phyloP scores from a whole-genome alignment of 2,888 invertebrate species.

The Pherbina coryleti region DNA sequence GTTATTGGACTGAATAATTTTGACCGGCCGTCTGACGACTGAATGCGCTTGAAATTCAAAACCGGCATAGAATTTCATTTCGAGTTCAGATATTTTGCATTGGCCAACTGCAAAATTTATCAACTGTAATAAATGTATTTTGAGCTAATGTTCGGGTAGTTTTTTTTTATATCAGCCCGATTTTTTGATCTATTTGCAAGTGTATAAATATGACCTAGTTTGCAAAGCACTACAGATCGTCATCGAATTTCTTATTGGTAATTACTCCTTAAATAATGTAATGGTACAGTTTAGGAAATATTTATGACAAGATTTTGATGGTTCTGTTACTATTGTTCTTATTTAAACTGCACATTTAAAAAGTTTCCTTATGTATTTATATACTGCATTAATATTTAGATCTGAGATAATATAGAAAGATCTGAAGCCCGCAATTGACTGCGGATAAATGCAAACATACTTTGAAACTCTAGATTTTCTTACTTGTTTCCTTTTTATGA shows the following conservation, averaged over 20 bases:
- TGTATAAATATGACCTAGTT: not conserved
- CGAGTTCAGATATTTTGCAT: conserved; percentile 1
- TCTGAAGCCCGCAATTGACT: too few relatives aligned
- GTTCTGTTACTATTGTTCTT: too few relatives aligned
- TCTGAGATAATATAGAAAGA: too few relatives aligned
- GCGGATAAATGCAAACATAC: too few relatives aligned
- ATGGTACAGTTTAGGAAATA: not conserved
- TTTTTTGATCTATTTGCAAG: not conserved
- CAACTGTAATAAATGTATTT: not conserved
- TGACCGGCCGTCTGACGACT: too few relatives aligned
- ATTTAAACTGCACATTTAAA: too few relatives aligned
- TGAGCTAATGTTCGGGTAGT: not conserved
- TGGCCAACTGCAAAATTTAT: not conserved
- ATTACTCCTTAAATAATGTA: too few relatives aligned
- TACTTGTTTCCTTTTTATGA: too few relatives aligned
- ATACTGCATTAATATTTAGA: too few relatives aligned
- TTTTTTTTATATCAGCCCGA: not conserved
- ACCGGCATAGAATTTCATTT: conserved; percentile 31
- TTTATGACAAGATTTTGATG: not conserved
- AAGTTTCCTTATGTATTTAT: too few relatives aligned
- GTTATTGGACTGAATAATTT: not conserved
- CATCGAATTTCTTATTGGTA: not conserved
- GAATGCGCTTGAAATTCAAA: conserved; percentile 14
- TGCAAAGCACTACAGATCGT: not conserved
- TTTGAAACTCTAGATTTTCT: too few relatives aligned